phyloP scores from a whole-genome alignment of 1,140 invertebrate species.

The Glomeris maerens region DNA sequence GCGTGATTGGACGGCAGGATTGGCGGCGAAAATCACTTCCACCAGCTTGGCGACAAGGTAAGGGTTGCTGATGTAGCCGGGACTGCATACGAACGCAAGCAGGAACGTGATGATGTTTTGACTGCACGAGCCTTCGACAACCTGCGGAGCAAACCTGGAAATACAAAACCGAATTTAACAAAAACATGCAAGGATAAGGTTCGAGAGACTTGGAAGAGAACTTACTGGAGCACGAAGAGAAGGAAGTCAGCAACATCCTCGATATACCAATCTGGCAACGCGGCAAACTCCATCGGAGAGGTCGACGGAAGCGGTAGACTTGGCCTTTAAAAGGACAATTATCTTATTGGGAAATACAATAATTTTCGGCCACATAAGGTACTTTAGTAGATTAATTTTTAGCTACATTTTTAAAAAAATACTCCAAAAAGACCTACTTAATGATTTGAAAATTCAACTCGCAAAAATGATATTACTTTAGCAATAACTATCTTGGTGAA shows the following conservation, averaged over 20 bases:
- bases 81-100: conserved; percentile 72
- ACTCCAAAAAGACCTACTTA: no score
- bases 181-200: no score
- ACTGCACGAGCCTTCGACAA: conserved; percentile 61
- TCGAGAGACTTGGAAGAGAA: no score
- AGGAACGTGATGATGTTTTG: conserved; percentile 75
- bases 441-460: no score
- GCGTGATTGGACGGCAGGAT: conserved; percentile 55
- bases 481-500: no score
- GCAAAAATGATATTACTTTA: no score
- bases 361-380: no score
- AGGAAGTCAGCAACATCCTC: conserved; percentile 93
- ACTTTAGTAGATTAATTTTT: no score
- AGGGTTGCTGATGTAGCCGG: conserved; percentile 83
- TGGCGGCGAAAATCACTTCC: conserved; percentile 86
- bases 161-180: conserved; percentile 15
- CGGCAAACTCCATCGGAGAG: conserved; percentile 59
- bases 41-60: conserved; percentile 85
- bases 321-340: no score
- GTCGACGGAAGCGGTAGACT: conserved; percentile 39
- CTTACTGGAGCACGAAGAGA: conserved; percentile 82
- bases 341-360: no score
- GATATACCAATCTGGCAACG: conserved; percentile 89
- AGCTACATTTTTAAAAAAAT: no score
- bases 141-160: conserved; percentile 56